Base-by-base conservation (phyloP, 1,140 invertebrate genomes). In the Callitettix versicolor region DNA sequence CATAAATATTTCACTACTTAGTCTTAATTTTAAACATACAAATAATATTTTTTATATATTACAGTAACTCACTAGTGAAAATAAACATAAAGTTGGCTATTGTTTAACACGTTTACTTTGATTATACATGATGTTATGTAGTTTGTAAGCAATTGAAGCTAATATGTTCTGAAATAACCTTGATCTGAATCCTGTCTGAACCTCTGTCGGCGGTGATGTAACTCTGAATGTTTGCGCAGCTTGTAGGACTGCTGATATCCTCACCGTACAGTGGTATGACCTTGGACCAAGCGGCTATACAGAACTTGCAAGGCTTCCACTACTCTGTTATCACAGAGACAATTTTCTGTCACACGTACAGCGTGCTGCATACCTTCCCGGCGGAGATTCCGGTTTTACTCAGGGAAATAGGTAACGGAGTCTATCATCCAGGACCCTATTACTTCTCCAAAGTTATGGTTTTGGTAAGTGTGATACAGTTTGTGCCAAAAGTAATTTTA, bases 311-410 rank as follows among this genome's bases (percentile, higher is more conserved):
- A 66, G 84, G 82, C 47, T 71, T 82, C 0, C 63, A 84, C 53
- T 83, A 84, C 67, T 71, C 82, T 17, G 76, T 81, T 40, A 76
- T 84, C 18, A 78, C 80, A 1, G 84, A 86, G 66, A 80, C 81
- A 1, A 79, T 81, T 53, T 86, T 85, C 63, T 78, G 80, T 7
- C 81, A 79, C 60, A 76, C 81, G 57, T 85, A 85, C 64, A 71
- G 74, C 1, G 79, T 82, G 5, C 79, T 84, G 60, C 75, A 82
- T 62, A 81, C 78, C 3, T 85, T 86, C 68, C 81, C 83, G 0
- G 68, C 74, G 51, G 81, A 85, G 71, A 69, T 85, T 46, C 77
- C 80, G 0, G 71, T 84, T 38, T 67, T 85, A 33, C 65, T 85
- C 6, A 63, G 80, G 60, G 84, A 86, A 59, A 77, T 83, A 36